A percentile compares a stretch with the other conserved stretches of the same genome.
Evolutionary conservation across 2,797 vertebrate species (phyloP).

Genomic region (Halcyon badia): DNA sequence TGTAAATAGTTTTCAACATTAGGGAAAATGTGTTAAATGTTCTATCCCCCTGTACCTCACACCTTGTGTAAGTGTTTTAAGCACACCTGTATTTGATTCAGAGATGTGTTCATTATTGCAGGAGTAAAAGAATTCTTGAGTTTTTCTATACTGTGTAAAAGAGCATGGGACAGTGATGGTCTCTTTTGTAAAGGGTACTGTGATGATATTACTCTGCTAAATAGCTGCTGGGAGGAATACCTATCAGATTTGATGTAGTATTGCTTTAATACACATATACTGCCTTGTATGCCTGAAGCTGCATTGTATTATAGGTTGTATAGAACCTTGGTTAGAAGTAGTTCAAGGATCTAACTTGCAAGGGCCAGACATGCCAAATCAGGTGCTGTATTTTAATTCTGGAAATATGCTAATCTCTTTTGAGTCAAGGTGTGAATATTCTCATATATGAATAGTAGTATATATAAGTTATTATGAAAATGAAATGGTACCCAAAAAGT

Average conservation of each 20-base stretch:
- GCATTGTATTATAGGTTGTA: neutral
- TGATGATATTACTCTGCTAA: neutral
- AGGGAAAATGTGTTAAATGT: neutral
- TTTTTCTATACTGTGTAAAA: neutral
- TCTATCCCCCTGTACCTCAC: neutral
- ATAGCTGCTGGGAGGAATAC: neutral
- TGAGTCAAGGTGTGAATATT: neutral
- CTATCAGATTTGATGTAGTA: neutral
- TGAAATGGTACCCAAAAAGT: neutral
- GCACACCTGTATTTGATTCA: neutral
- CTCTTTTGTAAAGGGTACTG: neutral
- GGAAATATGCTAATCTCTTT: neutral
- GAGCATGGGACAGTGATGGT: neutral
- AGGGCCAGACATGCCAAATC: neutral
- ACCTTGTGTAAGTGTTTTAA: neutral
- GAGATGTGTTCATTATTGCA: neutral
- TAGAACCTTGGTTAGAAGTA: neutral
- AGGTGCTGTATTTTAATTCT: neutral
- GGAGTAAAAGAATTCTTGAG: neutral
- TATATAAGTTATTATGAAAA: neutral
- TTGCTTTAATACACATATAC: neutral
- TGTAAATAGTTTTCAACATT: neutral
- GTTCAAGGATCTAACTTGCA: neutral
- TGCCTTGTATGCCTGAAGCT: neutral
- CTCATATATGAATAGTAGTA: accelerated